A percentile compares a stretch with the other conserved stretches of the same genome.
These are phyloP conservation scores for Parnassius apollo DNA, from an alignment of 2,888 invertebrate genomes.

Conservation along the genomic window DNA sequence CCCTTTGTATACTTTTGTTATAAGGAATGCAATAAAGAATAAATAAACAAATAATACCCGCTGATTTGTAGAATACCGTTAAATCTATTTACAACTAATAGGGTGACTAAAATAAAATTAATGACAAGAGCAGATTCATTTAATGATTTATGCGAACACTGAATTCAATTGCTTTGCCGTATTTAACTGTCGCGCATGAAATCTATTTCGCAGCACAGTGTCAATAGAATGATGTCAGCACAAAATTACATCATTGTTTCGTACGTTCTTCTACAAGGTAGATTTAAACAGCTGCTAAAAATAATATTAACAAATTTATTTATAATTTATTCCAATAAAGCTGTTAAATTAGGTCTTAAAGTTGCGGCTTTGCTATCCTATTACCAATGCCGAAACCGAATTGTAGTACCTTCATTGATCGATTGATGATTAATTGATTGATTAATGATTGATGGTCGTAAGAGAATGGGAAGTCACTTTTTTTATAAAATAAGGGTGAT, in stretches of 20 bases:
- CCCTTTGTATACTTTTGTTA: too few species aligned
- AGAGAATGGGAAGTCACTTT: too few species aligned
- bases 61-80: too few species aligned
- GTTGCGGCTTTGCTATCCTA: neutral
- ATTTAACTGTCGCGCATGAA: conserved; percentile 36
- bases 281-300: conserved; percentile 20
- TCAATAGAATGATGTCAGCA: conserved; percentile 50
- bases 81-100: neutral
- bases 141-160: conserved; percentile 6
- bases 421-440: too few species aligned
- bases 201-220: conserved; percentile 45
- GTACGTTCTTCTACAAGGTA: conserved; percentile 12
- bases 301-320: conserved; percentile 20
- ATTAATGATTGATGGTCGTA: neutral
- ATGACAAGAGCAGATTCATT: conserved; percentile 12
- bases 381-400: neutral
- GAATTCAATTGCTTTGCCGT: conserved; percentile 31
- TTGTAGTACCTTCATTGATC: neutral
- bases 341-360: conserved; percentile 10
- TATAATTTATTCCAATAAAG: conserved; percentile 7
- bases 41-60: too few species aligned
- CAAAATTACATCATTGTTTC: conserved; percentile 48
- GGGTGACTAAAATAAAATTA: neutral
- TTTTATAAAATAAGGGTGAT: too few species aligned
- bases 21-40: too few species aligned